A percentile compares a stretch with the other conserved stretches of the same genome.
phyloP scores from a whole-genome alignment of 2,113 vertebrate species.

The Siphamia tubifer region DNA sequence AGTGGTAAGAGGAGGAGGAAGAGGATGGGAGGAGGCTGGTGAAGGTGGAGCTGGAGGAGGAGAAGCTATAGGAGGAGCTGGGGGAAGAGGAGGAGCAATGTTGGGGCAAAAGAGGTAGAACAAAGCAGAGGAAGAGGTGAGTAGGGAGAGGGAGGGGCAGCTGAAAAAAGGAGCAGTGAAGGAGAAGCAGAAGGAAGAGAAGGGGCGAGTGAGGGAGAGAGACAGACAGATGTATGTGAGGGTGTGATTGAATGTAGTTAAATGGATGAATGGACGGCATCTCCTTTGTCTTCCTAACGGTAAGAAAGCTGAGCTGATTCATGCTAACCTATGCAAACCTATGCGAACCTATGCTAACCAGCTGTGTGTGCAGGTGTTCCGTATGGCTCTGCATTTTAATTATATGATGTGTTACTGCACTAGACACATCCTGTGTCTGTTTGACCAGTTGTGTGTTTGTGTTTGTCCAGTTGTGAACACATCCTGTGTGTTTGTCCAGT shows the following conservation, averaged over 20 bases:
- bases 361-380: background rate
- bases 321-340: no score
- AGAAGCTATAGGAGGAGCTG: slow-evolving; percentile 51
- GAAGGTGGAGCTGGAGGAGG: slow-evolving; percentile 33
- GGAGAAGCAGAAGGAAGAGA: slow-evolving; percentile 19
- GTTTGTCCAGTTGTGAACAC: background rate
- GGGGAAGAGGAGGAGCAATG: slow-evolving; percentile 54
- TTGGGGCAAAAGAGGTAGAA: slow-evolving; percentile 41
- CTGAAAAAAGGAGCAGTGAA: slow-evolving; percentile 17
- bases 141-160: slow-evolving; percentile 23
- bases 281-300: slow-evolving; percentile 60
- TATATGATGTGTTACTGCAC: no score
- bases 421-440: no score
- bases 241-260: slow-evolving; percentile 13
- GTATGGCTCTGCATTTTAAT: no score
- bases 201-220: slow-evolving; percentile 3
- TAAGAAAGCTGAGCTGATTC: slow-evolving; percentile 48
- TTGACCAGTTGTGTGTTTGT: background rate
- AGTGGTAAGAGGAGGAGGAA: slow-evolving; percentile 54
- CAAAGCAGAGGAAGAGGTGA: slow-evolving; percentile 31
- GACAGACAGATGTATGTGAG: slow-evolving; percentile 14
- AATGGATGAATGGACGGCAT: slow-evolving; percentile 48
- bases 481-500: no score
- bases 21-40: no score
- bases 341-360: no score